Evolutionary conservation across 2,888 invertebrate species (phyloP).

Genomic region (Carabus problematicus): DNA sequence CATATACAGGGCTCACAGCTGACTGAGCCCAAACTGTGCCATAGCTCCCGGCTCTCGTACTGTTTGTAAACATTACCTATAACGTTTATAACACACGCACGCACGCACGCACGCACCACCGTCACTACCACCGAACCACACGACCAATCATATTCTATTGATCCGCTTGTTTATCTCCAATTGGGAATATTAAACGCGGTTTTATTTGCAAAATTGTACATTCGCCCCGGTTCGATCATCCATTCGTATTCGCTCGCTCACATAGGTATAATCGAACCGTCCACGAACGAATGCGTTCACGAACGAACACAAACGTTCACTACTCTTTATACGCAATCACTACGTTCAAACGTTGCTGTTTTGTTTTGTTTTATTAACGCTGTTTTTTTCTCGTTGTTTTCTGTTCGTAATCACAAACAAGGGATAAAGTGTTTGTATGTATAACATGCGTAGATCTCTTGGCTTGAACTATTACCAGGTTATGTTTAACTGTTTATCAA

Average conservation of each 20-base stretch:
- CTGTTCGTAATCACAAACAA: no score
- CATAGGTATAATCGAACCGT: constrained; percentile 36
- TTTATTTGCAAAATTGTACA: constrained; percentile 34
- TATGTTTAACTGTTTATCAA: no score
- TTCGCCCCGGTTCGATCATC: constrained; percentile 57
- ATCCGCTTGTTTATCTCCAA: constrained; percentile 42
- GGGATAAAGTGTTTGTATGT: no score
- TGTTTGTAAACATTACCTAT: constrained; percentile 59
- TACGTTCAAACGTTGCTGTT: no score
- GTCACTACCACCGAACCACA: constrained; percentile 40
- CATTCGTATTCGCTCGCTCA: constrained; percentile 48
- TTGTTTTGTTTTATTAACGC: no score
- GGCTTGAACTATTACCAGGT: no score
- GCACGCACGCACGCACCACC: constrained; percentile 37
- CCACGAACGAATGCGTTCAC: constrained; percentile 41
- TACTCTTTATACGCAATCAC: background rate
- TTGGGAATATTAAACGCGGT: constrained; percentile 43
- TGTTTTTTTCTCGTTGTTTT: no score
- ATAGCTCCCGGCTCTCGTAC: constrained; percentile 49
- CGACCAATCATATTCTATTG: constrained; percentile 43
- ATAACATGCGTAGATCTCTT: no score
- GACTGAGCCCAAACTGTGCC: constrained; percentile 52
- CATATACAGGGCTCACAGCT: constrained; percentile 58
- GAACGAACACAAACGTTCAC: constrained; percentile 1
- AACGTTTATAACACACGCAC: constrained; percentile 30